Percentiles rank a stretch among this genome's conserved stretches.
These are phyloP conservation scores for Macheiramphus alcinus DNA, from an alignment of 2,113 vertebrate genomes.

Conservation along the genomic window DNA sequence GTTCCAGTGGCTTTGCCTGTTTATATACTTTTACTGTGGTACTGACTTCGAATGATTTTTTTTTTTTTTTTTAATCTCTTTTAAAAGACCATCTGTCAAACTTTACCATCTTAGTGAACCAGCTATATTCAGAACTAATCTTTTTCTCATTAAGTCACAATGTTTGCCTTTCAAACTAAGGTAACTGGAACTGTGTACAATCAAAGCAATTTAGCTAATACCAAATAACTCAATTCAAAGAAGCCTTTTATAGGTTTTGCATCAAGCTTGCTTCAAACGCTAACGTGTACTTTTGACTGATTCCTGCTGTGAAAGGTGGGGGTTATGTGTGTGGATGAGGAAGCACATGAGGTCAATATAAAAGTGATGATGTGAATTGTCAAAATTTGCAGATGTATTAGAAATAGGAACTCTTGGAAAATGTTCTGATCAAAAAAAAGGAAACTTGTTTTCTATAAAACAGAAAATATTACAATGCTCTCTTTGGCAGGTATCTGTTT, in stretches of 20 bases:
- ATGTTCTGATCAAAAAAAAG: not conserved
- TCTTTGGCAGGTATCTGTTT: not conserved
- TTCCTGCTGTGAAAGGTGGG: not conserved
- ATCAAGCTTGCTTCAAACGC: not conserved
- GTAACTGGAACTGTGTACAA: not conserved
- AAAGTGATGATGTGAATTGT: not conserved
- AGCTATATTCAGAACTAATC: not conserved
- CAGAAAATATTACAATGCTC: not conserved
- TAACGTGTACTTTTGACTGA: not conserved
- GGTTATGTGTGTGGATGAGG: too few species aligned
- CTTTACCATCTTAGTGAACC: not conserved
- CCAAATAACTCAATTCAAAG: not conserved
- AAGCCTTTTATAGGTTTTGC: not conserved
- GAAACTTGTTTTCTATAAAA: not conserved
- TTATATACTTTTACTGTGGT: not conserved
- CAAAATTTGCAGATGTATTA: not conserved
- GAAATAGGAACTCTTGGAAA: not conserved
- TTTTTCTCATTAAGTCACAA: not conserved
- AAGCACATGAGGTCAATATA: not conserved
- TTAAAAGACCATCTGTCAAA: not conserved
- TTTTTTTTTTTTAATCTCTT: not conserved
- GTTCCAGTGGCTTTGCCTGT: not conserved
- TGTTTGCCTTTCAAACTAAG: not conserved
- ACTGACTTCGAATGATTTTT: not conserved
- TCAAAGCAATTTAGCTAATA: not conserved